Conservation (phyloP, 2,113 vertebrate species). For the Myrmecophaga tridactyla region DNA sequence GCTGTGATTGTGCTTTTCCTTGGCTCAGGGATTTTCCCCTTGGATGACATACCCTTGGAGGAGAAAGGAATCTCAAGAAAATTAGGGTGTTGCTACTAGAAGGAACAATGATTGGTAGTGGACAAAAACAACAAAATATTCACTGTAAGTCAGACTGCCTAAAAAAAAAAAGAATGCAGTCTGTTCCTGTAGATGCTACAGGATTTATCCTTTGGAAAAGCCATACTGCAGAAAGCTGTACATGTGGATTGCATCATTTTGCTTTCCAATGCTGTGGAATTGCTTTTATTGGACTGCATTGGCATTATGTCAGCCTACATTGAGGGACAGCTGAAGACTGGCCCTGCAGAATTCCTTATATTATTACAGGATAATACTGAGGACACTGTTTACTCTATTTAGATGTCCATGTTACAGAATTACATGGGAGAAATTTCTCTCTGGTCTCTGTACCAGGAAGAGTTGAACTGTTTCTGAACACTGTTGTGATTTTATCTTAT, state of each 20-base stretch:
- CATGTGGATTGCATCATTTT: background rate
- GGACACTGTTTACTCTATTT: background rate
- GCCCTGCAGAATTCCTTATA: background rate
- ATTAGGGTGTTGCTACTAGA: background rate
- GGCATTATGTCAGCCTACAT: background rate
- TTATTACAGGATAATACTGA: background rate
- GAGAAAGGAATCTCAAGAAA: background rate
- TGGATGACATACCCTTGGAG: background rate
- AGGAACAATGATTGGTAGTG: background rate
- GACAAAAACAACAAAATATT: background rate
- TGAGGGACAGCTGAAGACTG: background rate
- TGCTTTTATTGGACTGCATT: background rate
- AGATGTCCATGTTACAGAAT: background rate
- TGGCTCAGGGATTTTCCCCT: background rate
- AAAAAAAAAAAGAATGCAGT: background rate
- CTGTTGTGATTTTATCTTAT: conserved; percentile 5
- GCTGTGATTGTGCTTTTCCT: background rate
- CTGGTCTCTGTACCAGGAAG: background rate
- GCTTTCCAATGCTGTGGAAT: too few species aligned
- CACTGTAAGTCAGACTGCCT: background rate
- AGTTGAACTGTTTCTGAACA: background rate
- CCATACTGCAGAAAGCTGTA: background rate
- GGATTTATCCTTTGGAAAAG: background rate
- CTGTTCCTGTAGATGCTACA: background rate
- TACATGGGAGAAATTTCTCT: background rate